phyloP scores from a whole-genome alignment of 2,797 vertebrate genomes.

The Gallinago stenura region DNA sequence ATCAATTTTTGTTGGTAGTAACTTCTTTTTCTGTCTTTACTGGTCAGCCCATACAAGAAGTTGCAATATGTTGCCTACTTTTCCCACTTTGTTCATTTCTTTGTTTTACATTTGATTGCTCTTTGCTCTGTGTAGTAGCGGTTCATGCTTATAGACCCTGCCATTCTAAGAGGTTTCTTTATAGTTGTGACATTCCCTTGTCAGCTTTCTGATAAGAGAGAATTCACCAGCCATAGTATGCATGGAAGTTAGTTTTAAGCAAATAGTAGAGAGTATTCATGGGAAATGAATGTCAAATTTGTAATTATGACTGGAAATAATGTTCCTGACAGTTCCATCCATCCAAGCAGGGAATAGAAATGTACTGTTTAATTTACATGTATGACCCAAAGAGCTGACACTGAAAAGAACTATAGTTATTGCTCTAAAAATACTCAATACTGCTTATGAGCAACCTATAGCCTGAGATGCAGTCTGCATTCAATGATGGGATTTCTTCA shows the following conservation, averaged over 20 bases:
- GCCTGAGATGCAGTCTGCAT: conserved; percentile 1
- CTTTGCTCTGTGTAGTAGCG: neutral
- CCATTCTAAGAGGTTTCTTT: neutral
- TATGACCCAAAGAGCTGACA: conserved; percentile 57
- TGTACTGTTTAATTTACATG: conserved; percentile 61
- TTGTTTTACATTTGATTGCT: neutral
- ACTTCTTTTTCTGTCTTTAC: neutral
- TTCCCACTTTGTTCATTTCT: neutral
- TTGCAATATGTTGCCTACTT: neutral
- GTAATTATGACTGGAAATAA: conserved; percentile 64
- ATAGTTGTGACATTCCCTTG: neutral
- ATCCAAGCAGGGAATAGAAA: conserved; percentile 60
- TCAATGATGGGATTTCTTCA: neutral
- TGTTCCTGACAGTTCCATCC: conserved; percentile 59
- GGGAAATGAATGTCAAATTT: conserved; percentile 68
- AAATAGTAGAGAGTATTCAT: conserved; percentile 49
- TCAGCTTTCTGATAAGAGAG: conserved; percentile 43
- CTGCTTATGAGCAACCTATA: conserved; percentile 4
- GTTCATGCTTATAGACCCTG: neutral
- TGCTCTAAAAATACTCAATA: conserved; percentile 44
- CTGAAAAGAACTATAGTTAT: conserved; percentile 41
- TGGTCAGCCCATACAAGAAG: neutral
- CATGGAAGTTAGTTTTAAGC: conserved; percentile 47
- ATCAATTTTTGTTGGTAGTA: neutral
- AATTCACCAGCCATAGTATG: conserved; percentile 13